phyloP scores from a whole-genome alignment of 1,140 invertebrate species.

The Oryctes rhinoceros region DNA sequence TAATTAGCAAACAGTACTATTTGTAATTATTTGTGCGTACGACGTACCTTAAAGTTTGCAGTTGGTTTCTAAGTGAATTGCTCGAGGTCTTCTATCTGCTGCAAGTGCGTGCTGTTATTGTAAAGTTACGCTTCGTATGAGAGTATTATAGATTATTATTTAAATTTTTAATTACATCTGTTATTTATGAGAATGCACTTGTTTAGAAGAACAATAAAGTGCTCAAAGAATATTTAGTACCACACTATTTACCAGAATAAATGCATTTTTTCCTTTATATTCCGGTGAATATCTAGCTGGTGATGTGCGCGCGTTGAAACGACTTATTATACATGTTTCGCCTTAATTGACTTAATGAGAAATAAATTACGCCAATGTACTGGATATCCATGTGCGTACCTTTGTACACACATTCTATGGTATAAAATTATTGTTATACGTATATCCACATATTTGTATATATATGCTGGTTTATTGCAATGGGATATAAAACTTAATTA shows the following conservation, averaged over 20 bases:
- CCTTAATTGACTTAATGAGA: conserved; percentile 28
- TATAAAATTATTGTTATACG: not conserved
- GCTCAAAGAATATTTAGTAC: not conserved
- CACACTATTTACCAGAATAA: not conserved
- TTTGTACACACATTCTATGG: not conserved
- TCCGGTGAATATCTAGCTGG: not conserved
- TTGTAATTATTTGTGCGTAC: too few relatives aligned
- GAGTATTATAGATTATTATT: not conserved
- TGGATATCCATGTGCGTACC: not conserved
- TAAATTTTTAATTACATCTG: not conserved
- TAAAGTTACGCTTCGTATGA: not conserved
- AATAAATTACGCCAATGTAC: conserved; percentile 11
- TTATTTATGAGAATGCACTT: not conserved
- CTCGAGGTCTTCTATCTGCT: too few relatives aligned
- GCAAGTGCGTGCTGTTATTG: too few relatives aligned
- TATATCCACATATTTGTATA: not conserved
- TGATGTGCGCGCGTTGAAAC: conserved; percentile 15
- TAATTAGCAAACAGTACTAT: too few relatives aligned
- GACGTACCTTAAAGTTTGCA: too few relatives aligned
- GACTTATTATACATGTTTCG: conserved; percentile 35
- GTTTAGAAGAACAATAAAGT: not conserved
- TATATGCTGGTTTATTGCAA: not conserved
- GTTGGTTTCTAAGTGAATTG: too few relatives aligned
- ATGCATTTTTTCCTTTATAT: not conserved
- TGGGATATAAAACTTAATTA: conserved; percentile 20